A percentile compares a stretch with the other conserved stretches of the same genome.
phyloP scores from a whole-genome alignment of 2,888 invertebrate genomes.

The Adelphocoris suturalis region DNA sequence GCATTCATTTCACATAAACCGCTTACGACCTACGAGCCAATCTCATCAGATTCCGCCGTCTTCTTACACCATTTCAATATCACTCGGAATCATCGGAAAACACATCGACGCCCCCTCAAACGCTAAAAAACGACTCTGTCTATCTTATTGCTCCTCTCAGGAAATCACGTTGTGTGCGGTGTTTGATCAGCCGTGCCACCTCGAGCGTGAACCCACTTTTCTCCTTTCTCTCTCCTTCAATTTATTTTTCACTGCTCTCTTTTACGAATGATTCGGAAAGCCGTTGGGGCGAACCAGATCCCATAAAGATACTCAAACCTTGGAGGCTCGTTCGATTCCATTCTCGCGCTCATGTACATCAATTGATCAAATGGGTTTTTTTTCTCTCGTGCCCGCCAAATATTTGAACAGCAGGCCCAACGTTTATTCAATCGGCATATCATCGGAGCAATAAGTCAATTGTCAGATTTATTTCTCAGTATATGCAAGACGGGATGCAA shows the following conservation, averaged over 20 bases:
- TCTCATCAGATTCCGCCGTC: neutral
- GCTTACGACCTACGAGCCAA: too few relatives aligned
- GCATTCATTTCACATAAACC: too few relatives aligned
- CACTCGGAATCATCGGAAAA: slow-evolving; percentile 5
- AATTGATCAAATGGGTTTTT: slow-evolving; percentile 8
- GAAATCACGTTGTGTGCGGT: slow-evolving; percentile 39
- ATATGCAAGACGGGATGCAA: neutral
- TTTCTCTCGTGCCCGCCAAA: neutral
- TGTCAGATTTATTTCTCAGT: neutral
- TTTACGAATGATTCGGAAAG: slow-evolving; percentile 30
- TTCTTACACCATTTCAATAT: neutral
- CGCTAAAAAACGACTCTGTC: neutral
- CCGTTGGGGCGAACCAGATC: slow-evolving; percentile 36
- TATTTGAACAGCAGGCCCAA: neutral
- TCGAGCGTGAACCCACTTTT: slow-evolving; percentile 39
- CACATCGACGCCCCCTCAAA: neutral
- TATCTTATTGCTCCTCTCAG: slow-evolving; percentile 36
- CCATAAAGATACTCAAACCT: slow-evolving; percentile 24
- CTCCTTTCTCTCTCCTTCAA: slow-evolving; percentile 12
- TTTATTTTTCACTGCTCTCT: slow-evolving; percentile 22
- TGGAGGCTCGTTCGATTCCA: neutral
- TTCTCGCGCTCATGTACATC: neutral
- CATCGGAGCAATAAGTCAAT: slow-evolving; percentile 3
- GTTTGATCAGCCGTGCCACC: slow-evolving; percentile 36
- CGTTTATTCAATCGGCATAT: neutral